These are phyloP conservation scores for Entomobrya multifasciata DNA, from an alignment of 2,888 invertebrate species.

Conservation along the genomic window DNA sequence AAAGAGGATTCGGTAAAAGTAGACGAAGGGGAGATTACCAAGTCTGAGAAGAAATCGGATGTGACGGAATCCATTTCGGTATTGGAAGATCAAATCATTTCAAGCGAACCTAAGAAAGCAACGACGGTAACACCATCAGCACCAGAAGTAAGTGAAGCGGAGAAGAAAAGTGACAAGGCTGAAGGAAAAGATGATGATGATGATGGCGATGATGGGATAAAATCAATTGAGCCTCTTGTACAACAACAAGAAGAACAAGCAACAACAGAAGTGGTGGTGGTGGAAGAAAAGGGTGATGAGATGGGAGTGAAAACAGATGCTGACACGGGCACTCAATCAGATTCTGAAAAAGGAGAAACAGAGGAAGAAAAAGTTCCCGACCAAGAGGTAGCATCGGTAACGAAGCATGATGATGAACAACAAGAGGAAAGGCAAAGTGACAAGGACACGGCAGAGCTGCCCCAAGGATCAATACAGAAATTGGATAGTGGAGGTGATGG, in stretches of 20 bases:
- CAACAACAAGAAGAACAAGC: slow-evolving; percentile 47
- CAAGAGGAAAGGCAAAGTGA: slow-evolving; percentile 43
- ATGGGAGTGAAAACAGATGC: slow-evolving; percentile 48
- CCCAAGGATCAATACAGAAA: slow-evolving; percentile 40
- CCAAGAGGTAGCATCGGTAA: slow-evolving; percentile 41
- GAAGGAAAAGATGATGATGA: slow-evolving; percentile 64
- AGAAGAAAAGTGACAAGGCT: slow-evolving; percentile 51
- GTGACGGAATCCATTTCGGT: slow-evolving; percentile 38
- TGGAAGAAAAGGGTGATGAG: slow-evolving; percentile 22
- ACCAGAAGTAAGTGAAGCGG: background rate
- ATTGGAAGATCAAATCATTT: slow-evolving; percentile 51
- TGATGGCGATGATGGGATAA: slow-evolving; percentile 23
- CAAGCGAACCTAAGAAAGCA: slow-evolving; percentile 20
- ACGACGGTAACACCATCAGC: no score
- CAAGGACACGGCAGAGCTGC: background rate
- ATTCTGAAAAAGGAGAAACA: slow-evolving; percentile 5
- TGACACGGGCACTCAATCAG: slow-evolving; percentile 50
- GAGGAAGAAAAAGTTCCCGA: slow-evolving; percentile 26
- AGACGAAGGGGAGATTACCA: slow-evolving; percentile 42
- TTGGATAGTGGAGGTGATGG: slow-evolving; percentile 17
- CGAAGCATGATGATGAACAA: slow-evolving; percentile 20
- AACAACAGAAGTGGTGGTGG: slow-evolving; percentile 33
- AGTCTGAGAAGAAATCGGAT: slow-evolving; percentile 28
- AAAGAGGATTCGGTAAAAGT: background rate
- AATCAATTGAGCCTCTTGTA: slow-evolving; percentile 55